phyloP scores from a whole-genome alignment of 35 echinoderm and acorn worm genomes.

The Lytechinus variegatus region DNA sequence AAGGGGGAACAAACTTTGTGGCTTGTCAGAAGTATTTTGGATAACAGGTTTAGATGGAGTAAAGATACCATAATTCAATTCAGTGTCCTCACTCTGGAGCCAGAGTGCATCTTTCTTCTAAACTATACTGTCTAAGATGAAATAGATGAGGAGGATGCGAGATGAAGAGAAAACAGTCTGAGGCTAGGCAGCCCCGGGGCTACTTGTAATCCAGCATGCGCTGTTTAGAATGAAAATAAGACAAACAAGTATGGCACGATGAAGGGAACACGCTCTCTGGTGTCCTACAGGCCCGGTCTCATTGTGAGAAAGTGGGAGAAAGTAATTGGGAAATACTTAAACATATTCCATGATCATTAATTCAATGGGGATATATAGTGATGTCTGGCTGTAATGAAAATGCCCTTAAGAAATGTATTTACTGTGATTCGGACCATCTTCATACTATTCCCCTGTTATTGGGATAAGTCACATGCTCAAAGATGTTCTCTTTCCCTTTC shows the following conservation, averaged over 20 bases:
- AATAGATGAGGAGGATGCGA: constrained; percentile 1
- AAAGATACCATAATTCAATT: not conserved
- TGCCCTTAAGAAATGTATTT: not conserved
- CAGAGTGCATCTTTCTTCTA: not conserved
- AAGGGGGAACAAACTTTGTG: not conserved
- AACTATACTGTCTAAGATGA: not conserved
- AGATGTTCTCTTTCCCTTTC: not conserved
- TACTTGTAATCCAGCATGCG: not conserved
- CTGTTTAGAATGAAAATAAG: constrained; percentile 6
- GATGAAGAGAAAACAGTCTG: not conserved
- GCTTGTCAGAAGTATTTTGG: not conserved
- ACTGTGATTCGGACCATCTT: not conserved
- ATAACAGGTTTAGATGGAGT: not conserved
- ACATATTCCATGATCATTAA: not conserved
- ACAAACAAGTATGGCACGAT: not conserved
- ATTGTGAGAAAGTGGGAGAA: not conserved
- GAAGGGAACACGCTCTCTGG: not conserved
- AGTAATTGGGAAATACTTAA: not conserved
- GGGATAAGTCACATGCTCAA: not conserved
- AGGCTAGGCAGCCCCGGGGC: not conserved
- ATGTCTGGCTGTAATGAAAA: not conserved
- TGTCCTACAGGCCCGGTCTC: not conserved
- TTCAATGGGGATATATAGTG: not conserved
- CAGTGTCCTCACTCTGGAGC: not conserved
- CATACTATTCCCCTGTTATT: not conserved